Evolutionary conservation across 92 coral and sea anemone genomes (phyloP).

Genomic region (Epizoanthus fatuus): DNA sequence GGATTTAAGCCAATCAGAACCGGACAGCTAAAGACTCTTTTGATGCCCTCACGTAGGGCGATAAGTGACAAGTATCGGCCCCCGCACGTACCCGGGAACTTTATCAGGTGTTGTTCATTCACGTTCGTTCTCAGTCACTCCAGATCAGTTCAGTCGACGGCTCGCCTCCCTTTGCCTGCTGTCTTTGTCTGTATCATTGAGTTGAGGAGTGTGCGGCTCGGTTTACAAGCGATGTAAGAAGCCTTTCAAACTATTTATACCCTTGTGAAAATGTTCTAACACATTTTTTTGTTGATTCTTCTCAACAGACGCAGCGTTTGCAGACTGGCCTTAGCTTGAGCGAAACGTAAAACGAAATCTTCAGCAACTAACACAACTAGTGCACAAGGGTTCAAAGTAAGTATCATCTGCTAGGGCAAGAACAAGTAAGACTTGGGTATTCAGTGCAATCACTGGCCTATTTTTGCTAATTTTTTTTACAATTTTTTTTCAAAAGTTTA

Average conservation of each 20-base stretch:
- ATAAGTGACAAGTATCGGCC: conserved; percentile 33
- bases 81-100: conserved; percentile 17
- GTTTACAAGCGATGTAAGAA: conserved; percentile 30
- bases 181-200: background rate
- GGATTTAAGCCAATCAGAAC: background rate
- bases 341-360: background rate
- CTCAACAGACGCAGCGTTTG: conserved; percentile 20
- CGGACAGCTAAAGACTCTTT: background rate
- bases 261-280: background rate
- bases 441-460: background rate
- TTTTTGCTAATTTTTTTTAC: background rate
- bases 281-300: background rate
- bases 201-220: conserved; percentile 10
- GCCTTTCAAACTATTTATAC: background rate
- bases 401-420: background rate
- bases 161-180: background rate
- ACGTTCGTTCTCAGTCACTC: conserved; percentile 9
- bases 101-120: conserved; percentile 1
- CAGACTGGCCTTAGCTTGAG: conserved; percentile 10
- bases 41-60: conserved; percentile 30
- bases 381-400: background rate
- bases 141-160: background rate
- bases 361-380: background rate
- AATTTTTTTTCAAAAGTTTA: background rate
- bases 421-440: background rate